phyloP scores from a whole-genome alignment of 2,113 vertebrate genomes.

The Ceyx margarethae region DNA sequence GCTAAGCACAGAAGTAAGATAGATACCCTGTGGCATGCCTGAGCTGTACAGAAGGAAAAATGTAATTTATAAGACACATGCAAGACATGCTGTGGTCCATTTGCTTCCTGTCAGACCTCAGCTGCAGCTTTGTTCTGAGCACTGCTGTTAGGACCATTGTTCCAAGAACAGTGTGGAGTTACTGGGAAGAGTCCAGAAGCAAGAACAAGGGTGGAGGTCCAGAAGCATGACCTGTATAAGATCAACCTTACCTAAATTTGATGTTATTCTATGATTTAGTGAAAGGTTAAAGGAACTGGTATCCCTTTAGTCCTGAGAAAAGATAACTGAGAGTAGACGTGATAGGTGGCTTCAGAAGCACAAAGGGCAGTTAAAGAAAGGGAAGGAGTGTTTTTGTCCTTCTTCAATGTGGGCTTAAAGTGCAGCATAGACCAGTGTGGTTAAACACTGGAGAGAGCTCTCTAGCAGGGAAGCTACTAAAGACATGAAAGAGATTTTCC shows the following conservation, averaged over 20 bases:
- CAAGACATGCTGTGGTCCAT: neutral
- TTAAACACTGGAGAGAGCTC: neutral
- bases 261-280: neutral
- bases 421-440: neutral
- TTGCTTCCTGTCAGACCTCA: neutral
- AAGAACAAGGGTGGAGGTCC: neutral
- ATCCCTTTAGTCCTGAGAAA: neutral
- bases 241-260: neutral
- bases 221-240: neutral
- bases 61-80: neutral
- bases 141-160: neutral
- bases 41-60: neutral
- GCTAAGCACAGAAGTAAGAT: neutral
- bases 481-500: neutral
- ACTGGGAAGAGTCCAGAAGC: neutral
- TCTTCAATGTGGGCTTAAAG: neutral
- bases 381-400: neutral
- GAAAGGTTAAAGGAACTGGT: neutral
- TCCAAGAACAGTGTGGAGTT: neutral
- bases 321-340: neutral
- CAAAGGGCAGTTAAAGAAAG: neutral
- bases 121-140: neutral
- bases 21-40: neutral
- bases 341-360: neutral
- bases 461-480: neutral